These are phyloP conservation scores for Peucedramus taeniatus DNA, from an alignment of 2,113 vertebrate genomes.

Conservation along the genomic window DNA sequence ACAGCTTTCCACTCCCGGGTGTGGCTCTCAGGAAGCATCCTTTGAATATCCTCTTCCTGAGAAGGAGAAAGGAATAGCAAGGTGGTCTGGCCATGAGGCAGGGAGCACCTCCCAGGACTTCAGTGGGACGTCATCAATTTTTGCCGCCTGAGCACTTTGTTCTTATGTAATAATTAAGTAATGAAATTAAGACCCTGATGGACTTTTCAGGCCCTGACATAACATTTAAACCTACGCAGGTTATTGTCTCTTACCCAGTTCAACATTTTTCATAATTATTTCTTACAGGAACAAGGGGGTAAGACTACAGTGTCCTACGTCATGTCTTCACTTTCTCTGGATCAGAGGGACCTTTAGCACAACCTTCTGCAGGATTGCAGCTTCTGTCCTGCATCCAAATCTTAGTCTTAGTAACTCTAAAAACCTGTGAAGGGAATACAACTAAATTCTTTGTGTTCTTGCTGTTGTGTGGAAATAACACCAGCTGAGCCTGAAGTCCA, in stretches of 20 bases:
- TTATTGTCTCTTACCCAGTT: not conserved
- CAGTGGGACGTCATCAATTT: not conserved
- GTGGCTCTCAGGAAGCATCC: not conserved
- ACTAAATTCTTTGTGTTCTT: not conserved
- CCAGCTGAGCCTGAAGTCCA: not conserved
- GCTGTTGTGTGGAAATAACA: not conserved
- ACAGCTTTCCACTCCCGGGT: not conserved
- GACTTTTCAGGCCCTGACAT: not conserved
- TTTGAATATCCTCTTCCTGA: not conserved
- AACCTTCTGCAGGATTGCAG: not conserved
- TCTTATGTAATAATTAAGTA: not conserved
- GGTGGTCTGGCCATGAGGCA: accelerated
- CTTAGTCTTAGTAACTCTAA: not conserved
- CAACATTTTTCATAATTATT: not conserved
- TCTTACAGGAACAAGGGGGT: not conserved
- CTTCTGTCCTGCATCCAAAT: not conserved
- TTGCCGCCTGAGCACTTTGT: not conserved
- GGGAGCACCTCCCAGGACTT: not conserved
- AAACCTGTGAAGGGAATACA: not conserved
- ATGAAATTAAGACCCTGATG: not conserved
- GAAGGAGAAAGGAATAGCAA: not conserved
- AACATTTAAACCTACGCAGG: not conserved
- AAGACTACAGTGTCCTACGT: not conserved
- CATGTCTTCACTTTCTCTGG: not conserved
- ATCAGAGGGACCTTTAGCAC: not conserved